Percentiles rank a stretch among this genome's conserved stretches.
Evolutionary conservation across 2,797 vertebrate genomes (phyloP).

Genomic region (Periparus ater): DNA sequence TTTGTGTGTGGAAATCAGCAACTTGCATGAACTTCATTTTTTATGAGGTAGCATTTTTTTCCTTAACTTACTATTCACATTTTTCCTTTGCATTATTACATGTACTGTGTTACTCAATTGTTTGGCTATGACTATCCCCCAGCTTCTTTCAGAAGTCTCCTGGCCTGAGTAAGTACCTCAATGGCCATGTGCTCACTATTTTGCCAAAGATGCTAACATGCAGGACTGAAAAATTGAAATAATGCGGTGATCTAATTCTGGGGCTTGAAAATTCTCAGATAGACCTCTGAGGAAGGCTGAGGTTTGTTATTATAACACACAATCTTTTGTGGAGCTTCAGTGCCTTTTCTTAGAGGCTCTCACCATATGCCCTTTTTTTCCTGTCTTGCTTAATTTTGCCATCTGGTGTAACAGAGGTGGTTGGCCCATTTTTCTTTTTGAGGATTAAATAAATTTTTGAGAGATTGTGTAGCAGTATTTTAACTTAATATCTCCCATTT

Average conservation of each 20-base stretch:
- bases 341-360: background rate
- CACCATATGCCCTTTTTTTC: background rate
- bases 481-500: background rate
- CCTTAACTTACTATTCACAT: conserved; percentile 61
- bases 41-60: background rate
- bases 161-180: conserved; percentile 71
- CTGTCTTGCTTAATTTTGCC: background rate
- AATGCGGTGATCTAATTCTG: background rate
- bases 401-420: background rate
- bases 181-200: background rate
- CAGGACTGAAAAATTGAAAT: background rate
- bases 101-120: conserved; percentile 73
- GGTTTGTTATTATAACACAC: background rate
- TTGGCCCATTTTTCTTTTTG: background rate
- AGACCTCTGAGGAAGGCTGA: background rate
- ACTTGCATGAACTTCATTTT: background rate
- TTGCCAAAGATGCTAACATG: background rate
- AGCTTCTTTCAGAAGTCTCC: fast-evolving
- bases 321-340: background rate
- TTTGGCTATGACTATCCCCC: conserved; percentile 41
- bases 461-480: background rate
- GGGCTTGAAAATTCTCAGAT: background rate
- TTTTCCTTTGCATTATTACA: conserved; percentile 73
- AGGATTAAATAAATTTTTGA: background rate
- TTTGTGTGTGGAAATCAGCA: background rate